phyloP scores from a whole-genome alignment of 2,113 vertebrate species.

The Alethe castanea region DNA sequence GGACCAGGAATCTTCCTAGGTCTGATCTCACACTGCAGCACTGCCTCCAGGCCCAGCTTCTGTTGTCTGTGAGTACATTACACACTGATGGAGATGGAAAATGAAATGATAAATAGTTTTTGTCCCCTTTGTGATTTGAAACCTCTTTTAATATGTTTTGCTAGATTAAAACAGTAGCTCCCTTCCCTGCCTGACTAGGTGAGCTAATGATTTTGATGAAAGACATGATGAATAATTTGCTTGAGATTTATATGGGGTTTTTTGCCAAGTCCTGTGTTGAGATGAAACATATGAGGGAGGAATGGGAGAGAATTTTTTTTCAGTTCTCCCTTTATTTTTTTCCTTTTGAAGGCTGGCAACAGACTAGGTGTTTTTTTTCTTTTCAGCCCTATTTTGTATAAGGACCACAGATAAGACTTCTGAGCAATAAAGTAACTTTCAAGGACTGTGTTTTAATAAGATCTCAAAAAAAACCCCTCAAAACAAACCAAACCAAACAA shows the following conservation, averaged over 20 bases:
- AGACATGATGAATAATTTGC: neutral
- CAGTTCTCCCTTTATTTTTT: neutral
- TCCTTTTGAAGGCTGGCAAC: neutral
- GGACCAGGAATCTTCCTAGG: neutral
- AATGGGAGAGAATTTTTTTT: neutral
- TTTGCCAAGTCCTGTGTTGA: neutral
- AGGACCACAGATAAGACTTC: neutral
- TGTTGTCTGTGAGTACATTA: neutral
- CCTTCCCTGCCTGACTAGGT: neutral
- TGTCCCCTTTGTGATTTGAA: neutral
- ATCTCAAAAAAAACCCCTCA: neutral
- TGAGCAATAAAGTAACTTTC: neutral
- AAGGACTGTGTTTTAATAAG: neutral
- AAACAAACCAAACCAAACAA: neutral
- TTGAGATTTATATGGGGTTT: neutral
- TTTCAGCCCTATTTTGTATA: neutral
- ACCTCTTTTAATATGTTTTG: neutral
- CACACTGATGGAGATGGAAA: neutral
- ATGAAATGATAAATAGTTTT: neutral
- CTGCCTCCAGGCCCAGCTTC: neutral
- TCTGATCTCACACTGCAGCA: neutral
- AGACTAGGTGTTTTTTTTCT: neutral
- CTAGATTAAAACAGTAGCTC: neutral
- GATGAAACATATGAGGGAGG: neutral
- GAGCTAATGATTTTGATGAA: neutral